A percentile compares a stretch with the other conserved stretches of the same genome.
phyloP scores from a whole-genome alignment of 2,113 vertebrate species.

The Sardina pilchardus region DNA sequence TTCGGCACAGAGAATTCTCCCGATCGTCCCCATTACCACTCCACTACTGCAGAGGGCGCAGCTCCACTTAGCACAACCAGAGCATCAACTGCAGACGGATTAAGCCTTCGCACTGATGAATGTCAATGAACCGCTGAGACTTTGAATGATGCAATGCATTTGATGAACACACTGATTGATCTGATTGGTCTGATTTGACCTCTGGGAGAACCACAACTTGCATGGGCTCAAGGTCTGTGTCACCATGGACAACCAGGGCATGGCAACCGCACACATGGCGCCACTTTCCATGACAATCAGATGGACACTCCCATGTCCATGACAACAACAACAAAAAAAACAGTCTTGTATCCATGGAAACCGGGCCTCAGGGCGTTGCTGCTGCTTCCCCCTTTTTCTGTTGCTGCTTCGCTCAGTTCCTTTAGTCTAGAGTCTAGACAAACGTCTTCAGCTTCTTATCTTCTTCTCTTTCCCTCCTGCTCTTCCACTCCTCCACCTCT shows the following conservation, averaged over 20 bases:
- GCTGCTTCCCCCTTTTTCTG: background rate
- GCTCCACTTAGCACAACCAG: conserved; percentile 39
- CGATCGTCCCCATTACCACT: too few species aligned
- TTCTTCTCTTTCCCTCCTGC: conserved; percentile 37
- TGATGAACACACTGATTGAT: background rate
- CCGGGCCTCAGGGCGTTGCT: background rate
- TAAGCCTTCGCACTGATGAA: background rate
- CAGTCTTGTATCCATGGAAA: background rate
- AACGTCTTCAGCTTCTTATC: background rate
- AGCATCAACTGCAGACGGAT: background rate
- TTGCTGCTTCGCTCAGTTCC: conserved; percentile 8
- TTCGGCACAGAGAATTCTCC: too few species aligned
- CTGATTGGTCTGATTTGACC: background rate
- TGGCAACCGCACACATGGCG: too few species aligned
- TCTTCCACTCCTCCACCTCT: conserved; percentile 31
- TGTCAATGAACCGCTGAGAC: background rate
- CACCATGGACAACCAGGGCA: background rate
- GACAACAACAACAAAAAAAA: background rate
- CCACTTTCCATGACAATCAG: background rate
- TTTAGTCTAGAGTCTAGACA: too few species aligned
- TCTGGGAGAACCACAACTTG: background rate
- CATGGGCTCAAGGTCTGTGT: background rate
- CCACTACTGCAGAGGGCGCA: background rate
- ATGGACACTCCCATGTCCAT: background rate
- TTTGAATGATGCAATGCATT: background rate